Conservation (phyloP, 53 echinoderm and acorn worm genomes). For the Astropecten irregularis region DNA sequence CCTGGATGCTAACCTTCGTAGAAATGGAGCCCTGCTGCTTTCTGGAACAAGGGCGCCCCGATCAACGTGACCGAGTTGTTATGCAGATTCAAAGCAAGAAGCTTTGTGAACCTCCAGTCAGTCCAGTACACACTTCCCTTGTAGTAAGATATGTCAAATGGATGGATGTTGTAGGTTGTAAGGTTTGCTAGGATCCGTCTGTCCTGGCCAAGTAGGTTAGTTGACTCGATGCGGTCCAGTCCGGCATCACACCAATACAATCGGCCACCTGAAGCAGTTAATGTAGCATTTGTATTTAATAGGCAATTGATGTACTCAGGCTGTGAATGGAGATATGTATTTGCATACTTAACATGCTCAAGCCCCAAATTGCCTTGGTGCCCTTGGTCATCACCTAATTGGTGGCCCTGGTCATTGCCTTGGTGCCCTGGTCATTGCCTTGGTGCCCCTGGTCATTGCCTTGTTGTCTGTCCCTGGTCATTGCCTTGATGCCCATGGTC, state of each 20-base stretch:
- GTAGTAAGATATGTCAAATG: conserved; percentile 60
- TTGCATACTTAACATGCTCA: too few relatives aligned
- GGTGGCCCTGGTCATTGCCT: too few relatives aligned
- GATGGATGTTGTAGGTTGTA: conserved; percentile 39
- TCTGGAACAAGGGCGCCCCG: background rate
- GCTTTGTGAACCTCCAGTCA: conserved; percentile 17
- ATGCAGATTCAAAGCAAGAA: background rate
- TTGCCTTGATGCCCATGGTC: too few relatives aligned
- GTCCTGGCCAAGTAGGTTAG: conserved; percentile 31
- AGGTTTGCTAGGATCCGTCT: conserved; percentile 13
- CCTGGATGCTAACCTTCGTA: conserved; percentile 29
- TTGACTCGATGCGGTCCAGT: conserved; percentile 53
- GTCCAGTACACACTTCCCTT: conserved; percentile 50
- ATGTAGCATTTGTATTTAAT: too few relatives aligned
- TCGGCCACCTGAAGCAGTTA: conserved; percentile 33
- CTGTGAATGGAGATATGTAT: too few relatives aligned
- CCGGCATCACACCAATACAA: conserved; percentile 72
- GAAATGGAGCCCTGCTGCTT: conserved; percentile 51
- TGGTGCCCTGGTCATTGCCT: too few relatives aligned
- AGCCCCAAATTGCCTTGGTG: too few relatives aligned
- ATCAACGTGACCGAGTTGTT: background rate
- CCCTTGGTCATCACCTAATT: too few relatives aligned
- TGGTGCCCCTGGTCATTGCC: too few relatives aligned
- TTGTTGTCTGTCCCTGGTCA: too few relatives aligned
- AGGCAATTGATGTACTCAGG: too few relatives aligned